Base-by-base conservation (phyloP, 35 echinoderm and acorn worm species). In the Ptychodera flava region DNA sequence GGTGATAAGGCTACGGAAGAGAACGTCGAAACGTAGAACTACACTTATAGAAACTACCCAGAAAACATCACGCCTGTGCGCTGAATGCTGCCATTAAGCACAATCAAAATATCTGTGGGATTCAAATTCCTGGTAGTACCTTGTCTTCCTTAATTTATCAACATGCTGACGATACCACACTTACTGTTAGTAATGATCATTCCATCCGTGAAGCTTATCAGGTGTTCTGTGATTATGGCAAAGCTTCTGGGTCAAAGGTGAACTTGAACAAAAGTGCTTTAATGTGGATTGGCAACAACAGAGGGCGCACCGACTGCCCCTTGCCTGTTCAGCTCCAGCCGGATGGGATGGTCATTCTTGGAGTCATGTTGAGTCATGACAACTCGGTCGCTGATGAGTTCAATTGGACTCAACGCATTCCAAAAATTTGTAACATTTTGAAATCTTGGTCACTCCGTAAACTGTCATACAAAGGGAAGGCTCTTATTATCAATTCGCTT, bases 131-230 rank as follows among this genome's bases (percentile, higher is more conserved):
- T 64, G 45, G 22, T 22, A 64, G 45, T 64, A 12, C 45, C 6
- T 22, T 64, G 6, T 64, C 22, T 6, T 64, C 45, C 6, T 22
- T 64, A 77, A 85, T 90, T 28, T 84, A 77, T 79, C 83, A 90
- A 75, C 82, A 90, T 52, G 89, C 88, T 33, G 88, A 89, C 31
- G 88, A 85, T 34, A 90, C 83, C 0, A 90, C 82, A 22, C 84
- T 90, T 35, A 77, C 78, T 90, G 33, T 80, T 1, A 35, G 33
- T 33, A 32, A 85, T 78, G 32, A 35, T 31, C 34, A 78, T 2
- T 77, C 45, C 36, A 38, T 90, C 32, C 35, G 14, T 31, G 28
- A 31, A 29, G 37, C 77, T 16, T 37, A 32, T 16, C 32, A 34
- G 16, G 34, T 84, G 31, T 27, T 89, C 28, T 77, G 76, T 0